These are phyloP conservation scores for Andricus quercusramuli DNA, from an alignment of 2,888 invertebrate species.

Conservation along the genomic window DNA sequence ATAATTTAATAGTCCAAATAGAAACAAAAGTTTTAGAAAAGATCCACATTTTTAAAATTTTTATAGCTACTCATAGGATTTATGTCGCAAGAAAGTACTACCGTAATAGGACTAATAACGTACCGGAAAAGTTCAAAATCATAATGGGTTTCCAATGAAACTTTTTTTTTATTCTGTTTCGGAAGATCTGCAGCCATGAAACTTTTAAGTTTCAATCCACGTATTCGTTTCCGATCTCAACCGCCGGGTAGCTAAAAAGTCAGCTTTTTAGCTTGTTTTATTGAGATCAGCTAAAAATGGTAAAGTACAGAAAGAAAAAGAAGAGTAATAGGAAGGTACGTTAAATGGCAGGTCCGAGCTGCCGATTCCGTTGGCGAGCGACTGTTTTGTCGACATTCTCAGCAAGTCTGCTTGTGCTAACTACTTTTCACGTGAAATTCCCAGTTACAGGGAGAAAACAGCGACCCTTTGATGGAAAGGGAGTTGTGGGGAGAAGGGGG, in stretches of 20 bases:
- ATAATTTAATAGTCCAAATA: no score
- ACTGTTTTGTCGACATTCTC: constrained; percentile 66
- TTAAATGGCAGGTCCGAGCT: constrained; percentile 39
- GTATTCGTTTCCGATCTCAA: no score
- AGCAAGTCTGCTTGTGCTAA: constrained; percentile 61
- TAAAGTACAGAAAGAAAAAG: neutral
- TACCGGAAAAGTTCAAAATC: no score
- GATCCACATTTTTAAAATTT: no score
- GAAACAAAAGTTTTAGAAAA: no score
- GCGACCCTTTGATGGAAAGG: constrained; percentile 6
- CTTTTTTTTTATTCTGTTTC: no score
- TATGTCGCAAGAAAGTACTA: no score
- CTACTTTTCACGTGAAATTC: constrained; percentile 61
- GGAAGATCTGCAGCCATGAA: no score
- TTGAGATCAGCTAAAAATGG: neutral
- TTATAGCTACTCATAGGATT: no score
- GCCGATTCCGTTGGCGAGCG: constrained; percentile 51
- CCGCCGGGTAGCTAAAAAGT: neutral
- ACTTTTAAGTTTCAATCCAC: no score
- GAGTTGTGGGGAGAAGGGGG: constrained; percentile 18
- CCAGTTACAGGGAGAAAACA: constrained; percentile 23
- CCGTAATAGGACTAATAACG: no score
- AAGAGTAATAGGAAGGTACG: constrained; percentile 12
- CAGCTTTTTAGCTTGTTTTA: neutral
- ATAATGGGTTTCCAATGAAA: no score